Percentiles rank a stretch among this genome's conserved stretches.
Conservation (phyloP, 2,888 invertebrate species). For the Drosophila borealis region DNA sequence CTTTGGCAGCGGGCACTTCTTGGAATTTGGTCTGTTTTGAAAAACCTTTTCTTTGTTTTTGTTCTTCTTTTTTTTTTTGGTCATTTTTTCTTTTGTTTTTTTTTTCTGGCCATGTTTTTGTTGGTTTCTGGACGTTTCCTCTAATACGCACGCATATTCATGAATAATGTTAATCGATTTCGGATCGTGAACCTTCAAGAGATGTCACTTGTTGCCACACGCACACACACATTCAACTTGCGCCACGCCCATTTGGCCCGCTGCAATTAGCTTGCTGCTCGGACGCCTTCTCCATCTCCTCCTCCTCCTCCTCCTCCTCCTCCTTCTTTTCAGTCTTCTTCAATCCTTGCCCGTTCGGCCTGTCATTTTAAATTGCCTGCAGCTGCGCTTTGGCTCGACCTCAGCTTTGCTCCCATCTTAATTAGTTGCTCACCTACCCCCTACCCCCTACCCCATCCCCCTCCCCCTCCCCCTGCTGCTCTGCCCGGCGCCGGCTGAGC, state of each 20-base stretch:
- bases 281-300: background rate
- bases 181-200: constrained; percentile 18
- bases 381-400: constrained; percentile 35
- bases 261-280: constrained; percentile 5
- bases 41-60: constrained; percentile 42
- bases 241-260: background rate
- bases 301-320: background rate
- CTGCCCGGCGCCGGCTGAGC: constrained; percentile 62
- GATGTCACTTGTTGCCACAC: constrained; percentile 31
- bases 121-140: constrained; percentile 18
- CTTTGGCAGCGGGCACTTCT: constrained; percentile 48
- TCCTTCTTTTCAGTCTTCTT: background rate
- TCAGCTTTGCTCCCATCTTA: constrained; percentile 35
- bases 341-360: background rate
- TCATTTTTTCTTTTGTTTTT: constrained; percentile 4
- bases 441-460: too few species aligned
- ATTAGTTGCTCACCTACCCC: constrained; percentile 43
- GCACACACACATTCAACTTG: background rate
- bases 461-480: constrained; percentile 48
- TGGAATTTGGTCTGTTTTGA: constrained; percentile 56
- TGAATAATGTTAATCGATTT: constrained; percentile 76
- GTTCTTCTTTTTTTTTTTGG: constrained; percentile 21
- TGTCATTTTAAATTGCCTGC: constrained; percentile 42
- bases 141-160: constrained; percentile 54
- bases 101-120: constrained; percentile 29